Conservation (phyloP, 2,888 invertebrate species). For the Drosophila putrida region DNA sequence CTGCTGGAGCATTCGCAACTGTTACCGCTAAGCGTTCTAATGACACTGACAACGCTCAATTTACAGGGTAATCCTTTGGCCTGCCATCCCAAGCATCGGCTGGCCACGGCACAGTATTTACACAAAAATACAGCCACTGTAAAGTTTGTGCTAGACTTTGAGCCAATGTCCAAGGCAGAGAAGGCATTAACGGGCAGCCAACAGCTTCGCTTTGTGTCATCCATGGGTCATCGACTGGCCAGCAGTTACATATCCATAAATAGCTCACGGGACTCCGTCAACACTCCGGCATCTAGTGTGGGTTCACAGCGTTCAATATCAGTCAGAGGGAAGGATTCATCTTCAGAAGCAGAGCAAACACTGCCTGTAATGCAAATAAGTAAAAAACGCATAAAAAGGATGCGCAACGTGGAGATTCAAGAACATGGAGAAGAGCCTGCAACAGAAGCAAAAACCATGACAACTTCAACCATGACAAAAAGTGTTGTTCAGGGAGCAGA, state of each 20-base stretch:
- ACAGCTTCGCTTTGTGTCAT: conserved; percentile 68
- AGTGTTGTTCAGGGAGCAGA: not conserved
- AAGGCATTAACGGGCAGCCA: conserved; percentile 86
- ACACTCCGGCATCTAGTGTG: conserved; percentile 83
- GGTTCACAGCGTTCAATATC: conserved; percentile 76
- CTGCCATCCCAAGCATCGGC: conserved; percentile 88
- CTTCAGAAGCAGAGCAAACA: conserved; percentile 47
- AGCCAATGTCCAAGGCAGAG: conserved; percentile 86
- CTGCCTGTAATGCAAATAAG: conserved; percentile 3
- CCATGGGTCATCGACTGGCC: conserved; percentile 46
- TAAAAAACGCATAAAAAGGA: conserved; percentile 84
- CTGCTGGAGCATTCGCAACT: conserved; percentile 88
- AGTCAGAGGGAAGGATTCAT: conserved; percentile 42
- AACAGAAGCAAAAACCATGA: not conserved
- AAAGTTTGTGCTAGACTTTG: conserved; percentile 87
- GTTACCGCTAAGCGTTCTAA: conserved; percentile 87
- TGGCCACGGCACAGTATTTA: conserved; percentile 86
- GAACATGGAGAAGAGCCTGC: conserved; percentile 48
- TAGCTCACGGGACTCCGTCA: conserved; percentile 53
- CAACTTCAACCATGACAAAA: not conserved
- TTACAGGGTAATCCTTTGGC: conserved; percentile 88
- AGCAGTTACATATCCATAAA: conserved; percentile 54
- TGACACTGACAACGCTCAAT: conserved; percentile 87
- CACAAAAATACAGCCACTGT: conserved; percentile 87
- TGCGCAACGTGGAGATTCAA: conserved; percentile 85